Evolutionary conservation across 1,140 invertebrate genomes (phyloP).

Genomic region (Bombus sibiricus): DNA sequence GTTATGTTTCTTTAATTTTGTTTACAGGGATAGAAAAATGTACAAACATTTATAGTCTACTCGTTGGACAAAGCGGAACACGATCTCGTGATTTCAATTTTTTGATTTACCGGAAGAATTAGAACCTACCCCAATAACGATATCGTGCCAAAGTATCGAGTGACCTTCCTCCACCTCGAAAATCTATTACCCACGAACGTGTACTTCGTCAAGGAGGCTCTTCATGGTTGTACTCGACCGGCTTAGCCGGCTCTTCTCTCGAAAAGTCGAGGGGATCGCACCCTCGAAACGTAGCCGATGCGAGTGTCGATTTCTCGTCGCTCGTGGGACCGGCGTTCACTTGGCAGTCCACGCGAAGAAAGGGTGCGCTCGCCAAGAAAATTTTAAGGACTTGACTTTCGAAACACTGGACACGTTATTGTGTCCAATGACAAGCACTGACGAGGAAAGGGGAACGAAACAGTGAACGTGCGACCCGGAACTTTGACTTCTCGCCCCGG

Average conservation of each 20-base stretch:
- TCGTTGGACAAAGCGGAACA: not conserved
- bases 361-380: slow-evolving; percentile 66
- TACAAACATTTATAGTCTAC: not conserved
- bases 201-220: slow-evolving; percentile 9
- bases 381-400: slow-evolving; percentile 56
- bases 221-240: slow-evolving; percentile 28
- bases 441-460: not conserved
- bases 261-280: slow-evolving; percentile 45
- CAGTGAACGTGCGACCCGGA: slow-evolving; percentile 18
- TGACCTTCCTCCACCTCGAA: not conserved
- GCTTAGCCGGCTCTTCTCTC: not conserved
- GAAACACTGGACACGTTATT: slow-evolving; percentile 50
- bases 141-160: not conserved
- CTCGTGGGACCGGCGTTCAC: slow-evolving; percentile 54
- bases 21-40: not conserved
- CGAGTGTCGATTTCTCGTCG: slow-evolving; percentile 58
- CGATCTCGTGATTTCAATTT: not conserved
- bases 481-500: not conserved
- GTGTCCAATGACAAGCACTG: not conserved
- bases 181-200: slow-evolving; percentile 5
- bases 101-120: not conserved
- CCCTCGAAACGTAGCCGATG: slow-evolving; percentile 60
- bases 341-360: slow-evolving; percentile 56
- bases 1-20: not conserved
- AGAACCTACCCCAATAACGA: not conserved